A percentile compares a stretch with the other conserved stretches of the same genome.
These are phyloP conservation scores for Meloidogyne exigua DNA, from an alignment of 1,140 invertebrate species.

Conservation along the genomic window DNA sequence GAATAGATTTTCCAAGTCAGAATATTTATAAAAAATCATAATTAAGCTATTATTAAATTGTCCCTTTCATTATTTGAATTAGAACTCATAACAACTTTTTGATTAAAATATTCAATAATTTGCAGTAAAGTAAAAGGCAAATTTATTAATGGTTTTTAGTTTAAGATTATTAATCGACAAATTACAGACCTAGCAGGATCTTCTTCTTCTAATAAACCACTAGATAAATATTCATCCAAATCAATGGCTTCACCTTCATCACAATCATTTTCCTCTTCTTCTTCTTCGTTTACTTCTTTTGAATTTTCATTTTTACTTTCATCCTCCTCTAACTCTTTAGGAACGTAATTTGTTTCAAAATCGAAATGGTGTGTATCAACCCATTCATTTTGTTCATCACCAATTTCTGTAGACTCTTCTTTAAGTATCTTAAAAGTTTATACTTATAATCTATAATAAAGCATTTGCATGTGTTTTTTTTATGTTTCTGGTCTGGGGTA, in stretches of 20 bases:
- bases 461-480: no score
- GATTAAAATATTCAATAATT: no score
- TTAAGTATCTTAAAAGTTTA: conserved; percentile 70
- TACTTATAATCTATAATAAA: no score
- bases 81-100: no score
- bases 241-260: conserved; percentile 90
- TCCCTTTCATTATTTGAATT: no score
- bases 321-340: conserved; percentile 18
- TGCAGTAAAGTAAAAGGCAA: no score
- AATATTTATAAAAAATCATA: conserved; percentile 9
- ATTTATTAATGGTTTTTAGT: no score
- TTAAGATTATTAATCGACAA: no score
- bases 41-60: no score
- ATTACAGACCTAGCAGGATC: conserved; percentile 68
- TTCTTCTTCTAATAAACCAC: conserved; percentile 83
- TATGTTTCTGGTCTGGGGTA: no score
- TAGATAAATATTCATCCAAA: conserved; percentile 96
- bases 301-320: not conserved
- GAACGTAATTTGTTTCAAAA: conserved; percentile 55
- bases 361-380: conserved; percentile 95
- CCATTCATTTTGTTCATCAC: conserved; percentile 89
- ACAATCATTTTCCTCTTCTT: conserved; percentile 79
- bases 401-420: conserved; percentile 76
- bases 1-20: no score
- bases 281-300: not conserved